Percentiles rank a stretch among this genome's conserved stretches.
Evolutionary conservation across 2,113 vertebrate species (phyloP).

Genomic region (Tamias sibiricus): DNA sequence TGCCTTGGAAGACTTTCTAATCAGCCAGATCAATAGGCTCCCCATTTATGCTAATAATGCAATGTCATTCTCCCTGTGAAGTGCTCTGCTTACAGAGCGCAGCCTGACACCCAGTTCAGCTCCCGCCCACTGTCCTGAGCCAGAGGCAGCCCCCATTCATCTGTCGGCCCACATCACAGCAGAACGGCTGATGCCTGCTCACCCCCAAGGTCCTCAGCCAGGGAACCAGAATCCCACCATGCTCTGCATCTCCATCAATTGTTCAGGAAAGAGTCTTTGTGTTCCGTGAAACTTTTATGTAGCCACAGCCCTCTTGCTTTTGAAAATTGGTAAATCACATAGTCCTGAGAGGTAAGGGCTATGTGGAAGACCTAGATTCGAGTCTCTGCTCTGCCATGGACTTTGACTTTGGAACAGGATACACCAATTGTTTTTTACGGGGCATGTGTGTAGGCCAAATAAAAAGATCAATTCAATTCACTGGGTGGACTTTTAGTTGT

Average conservation of each 20-base stretch:
- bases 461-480: neutral
- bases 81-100: neutral
- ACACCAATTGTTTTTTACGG: neutral
- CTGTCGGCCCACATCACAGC: constrained; percentile 65
- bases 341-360: neutral
- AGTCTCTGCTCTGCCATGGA: neutral
- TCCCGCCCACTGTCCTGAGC: constrained; percentile 12
- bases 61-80: constrained; percentile 24
- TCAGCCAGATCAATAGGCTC: constrained; percentile 81
- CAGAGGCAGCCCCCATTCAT: constrained; percentile 39
- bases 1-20: constrained; percentile 80
- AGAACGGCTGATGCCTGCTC: neutral
- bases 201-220: neutral
- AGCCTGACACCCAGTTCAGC: neutral
- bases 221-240: neutral
- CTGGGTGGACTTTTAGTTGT: neutral
- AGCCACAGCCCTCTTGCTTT: neutral
- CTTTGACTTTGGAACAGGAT: neutral
- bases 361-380: neutral
- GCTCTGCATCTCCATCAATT: neutral
- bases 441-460: neutral
- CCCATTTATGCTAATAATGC: constrained; percentile 78
- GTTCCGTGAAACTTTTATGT: neutral
- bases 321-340: neutral
- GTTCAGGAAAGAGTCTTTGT: neutral